Base-by-base conservation (phyloP, 2,113 vertebrate species). In the Promerops cafer region DNA sequence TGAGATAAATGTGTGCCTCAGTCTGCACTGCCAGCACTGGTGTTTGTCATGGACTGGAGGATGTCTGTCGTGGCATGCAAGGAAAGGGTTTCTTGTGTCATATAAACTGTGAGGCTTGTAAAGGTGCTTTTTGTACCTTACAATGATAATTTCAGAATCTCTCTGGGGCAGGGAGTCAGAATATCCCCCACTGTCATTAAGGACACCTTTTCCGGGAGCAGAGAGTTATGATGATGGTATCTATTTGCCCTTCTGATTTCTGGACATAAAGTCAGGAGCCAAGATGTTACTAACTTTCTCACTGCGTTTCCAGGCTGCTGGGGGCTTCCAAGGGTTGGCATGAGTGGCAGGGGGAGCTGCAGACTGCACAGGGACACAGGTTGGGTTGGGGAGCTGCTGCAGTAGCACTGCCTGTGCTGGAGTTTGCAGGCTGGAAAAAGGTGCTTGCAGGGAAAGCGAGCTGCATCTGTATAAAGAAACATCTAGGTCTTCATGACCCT, bases 291-390 rank as follows among this genome's bases (percentile, higher is more conserved):
- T 7, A 12, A 10, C 4, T n/a, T 52, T 70, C 21, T 35, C 37
- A 13, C 16, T 47, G 11, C 4, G 1, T 45, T 85, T 75, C 35
- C 12, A 23, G 47, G 12, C 28, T 69, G 33, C 35, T 83, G 54
- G 6, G 49, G 28, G 35, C 50, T 49, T 64, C 21, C 27, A 11
- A 56, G 49, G 6, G 4, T 9, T 76, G 56, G 18, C 28, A 22
- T 1, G 11, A 11, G 12, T 30, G 57, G 39, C 8, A 52, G 13
- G 24, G 12, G 8, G 44, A 69, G 59, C 81, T 83, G 76, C n/a
- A 39, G 42, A 6, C 11, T 1, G 2, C 8, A 1, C 21, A 53
- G n/a, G 45, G 37, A 5, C 10, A 3, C 24, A 13, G 42, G 39
- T 6, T 39, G 17, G 12, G 16, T 2, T 87, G 64, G 28, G 50